Conservation (phyloP, 2,888 invertebrate genomes). For the Neoscelio sp. region DNA sequence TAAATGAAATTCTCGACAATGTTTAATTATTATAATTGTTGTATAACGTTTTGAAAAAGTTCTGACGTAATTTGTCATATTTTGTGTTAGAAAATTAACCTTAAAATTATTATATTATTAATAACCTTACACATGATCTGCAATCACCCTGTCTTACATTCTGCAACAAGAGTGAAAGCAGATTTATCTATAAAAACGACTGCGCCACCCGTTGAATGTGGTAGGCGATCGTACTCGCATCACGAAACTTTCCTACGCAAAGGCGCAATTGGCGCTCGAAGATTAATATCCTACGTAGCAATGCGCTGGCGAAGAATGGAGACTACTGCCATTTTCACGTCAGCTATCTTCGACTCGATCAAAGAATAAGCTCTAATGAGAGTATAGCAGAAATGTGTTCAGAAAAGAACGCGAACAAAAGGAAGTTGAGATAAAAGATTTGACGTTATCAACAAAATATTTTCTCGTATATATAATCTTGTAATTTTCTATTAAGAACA, state of each 20-base stretch:
- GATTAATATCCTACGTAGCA: slow-evolving; percentile 66
- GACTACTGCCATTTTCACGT: slow-evolving; percentile 59
- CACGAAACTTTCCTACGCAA: slow-evolving; percentile 64
- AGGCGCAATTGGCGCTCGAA: slow-evolving; percentile 59
- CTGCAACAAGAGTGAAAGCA: too few relatives aligned
- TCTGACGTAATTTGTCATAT: too few relatives aligned
- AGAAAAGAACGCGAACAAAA: slow-evolving; percentile 23
- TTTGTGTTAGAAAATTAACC: too few relatives aligned
- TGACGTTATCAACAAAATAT: slow-evolving; percentile 40
- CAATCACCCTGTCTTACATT: too few relatives aligned
- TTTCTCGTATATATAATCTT: slow-evolving; percentile 19
- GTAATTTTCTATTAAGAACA: not conserved
- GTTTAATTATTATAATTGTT: too few relatives aligned
- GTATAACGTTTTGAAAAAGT: too few relatives aligned
- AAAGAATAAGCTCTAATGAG: slow-evolving; percentile 54
- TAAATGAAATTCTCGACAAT: too few relatives aligned
- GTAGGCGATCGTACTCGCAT: too few relatives aligned
- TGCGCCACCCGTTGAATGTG: too few relatives aligned
- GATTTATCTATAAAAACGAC: too few relatives aligned
- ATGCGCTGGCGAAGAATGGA: slow-evolving; percentile 49
- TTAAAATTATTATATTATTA: too few relatives aligned
- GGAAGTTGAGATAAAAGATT: slow-evolving; percentile 51
- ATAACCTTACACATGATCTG: too few relatives aligned
- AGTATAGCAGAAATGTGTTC: slow-evolving; percentile 43
- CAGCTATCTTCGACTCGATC: slow-evolving; percentile 53